Evolutionary conservation across 2,797 vertebrate genomes (phyloP).

Genomic region (Hippocampus kuda): DNA sequence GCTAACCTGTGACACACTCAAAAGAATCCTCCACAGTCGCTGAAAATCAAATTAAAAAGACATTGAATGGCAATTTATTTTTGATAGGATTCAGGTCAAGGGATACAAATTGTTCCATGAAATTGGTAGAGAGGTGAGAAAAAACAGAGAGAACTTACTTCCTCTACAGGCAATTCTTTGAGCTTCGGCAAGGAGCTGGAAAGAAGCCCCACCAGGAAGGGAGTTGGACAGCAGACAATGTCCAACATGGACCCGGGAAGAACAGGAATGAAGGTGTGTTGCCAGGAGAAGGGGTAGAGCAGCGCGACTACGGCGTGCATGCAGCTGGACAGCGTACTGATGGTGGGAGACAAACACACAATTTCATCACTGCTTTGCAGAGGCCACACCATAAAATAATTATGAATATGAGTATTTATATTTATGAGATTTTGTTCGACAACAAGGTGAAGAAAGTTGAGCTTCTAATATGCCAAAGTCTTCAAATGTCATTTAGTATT

Average conservation of each 20-base stretch:
- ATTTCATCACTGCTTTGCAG: neutral
- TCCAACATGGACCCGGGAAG: slow-evolving; percentile 95
- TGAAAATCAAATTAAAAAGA: too few species aligned
- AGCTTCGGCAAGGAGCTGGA: slow-evolving; percentile 93
- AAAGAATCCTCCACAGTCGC: too few species aligned
- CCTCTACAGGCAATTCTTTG: slow-evolving; percentile 93
- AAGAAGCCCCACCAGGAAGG: slow-evolving; percentile 93
- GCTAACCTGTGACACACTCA: too few species aligned
- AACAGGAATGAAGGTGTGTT: slow-evolving; percentile 98
- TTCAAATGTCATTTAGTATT: too few species aligned
- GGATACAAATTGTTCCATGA: neutral
- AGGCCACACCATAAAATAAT: neutral
- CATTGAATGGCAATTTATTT: too few species aligned
- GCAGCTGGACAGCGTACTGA: slow-evolving; percentile 91
- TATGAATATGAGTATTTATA: neutral
- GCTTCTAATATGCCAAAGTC: too few species aligned
- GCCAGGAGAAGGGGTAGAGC: slow-evolving; percentile 99
- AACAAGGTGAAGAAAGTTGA: too few species aligned
- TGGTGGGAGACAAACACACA: slow-evolving; percentile 26
- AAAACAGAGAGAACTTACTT: slow-evolving; percentile 66
- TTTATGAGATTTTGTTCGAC: too few species aligned
- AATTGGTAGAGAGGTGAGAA: neutral
- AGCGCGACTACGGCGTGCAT: slow-evolving; percentile 91
- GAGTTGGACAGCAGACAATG: slow-evolving; percentile 96
- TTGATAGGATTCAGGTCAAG: too few species aligned